Evolutionary conservation across 1,140 invertebrate genomes (phyloP).

Genomic region (Bombus pascuorum): DNA sequence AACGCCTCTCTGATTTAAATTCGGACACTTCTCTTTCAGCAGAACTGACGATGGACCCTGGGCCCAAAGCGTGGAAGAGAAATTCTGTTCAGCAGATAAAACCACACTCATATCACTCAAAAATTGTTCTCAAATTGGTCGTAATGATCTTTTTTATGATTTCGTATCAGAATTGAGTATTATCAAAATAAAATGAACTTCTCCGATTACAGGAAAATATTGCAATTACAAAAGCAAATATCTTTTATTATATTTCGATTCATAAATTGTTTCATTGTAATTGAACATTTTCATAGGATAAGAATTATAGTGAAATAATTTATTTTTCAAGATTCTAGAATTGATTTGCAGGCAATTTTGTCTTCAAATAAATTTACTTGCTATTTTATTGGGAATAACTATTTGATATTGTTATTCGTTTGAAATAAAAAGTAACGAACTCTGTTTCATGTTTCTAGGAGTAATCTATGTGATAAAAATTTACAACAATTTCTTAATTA

Average conservation of each 20-base stretch:
- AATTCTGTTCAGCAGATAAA: not conserved
- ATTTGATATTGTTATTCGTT: too few relatives aligned
- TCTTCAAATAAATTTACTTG: not conserved
- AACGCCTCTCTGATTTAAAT: constrained; percentile 6
- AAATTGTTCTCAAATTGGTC: not conserved
- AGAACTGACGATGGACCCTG: not conserved
- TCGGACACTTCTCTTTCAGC: not conserved
- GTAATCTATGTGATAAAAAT: too few relatives aligned
- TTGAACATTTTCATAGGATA: too few relatives aligned
- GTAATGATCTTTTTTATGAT: not conserved
- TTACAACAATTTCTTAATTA: too few relatives aligned
- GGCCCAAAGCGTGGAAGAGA: not conserved
- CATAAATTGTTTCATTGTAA: too few relatives aligned
- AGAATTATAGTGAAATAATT: too few relatives aligned
- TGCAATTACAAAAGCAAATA: too few relatives aligned
- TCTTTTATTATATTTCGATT: too few relatives aligned
- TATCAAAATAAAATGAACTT: too few relatives aligned
- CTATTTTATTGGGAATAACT: not conserved
- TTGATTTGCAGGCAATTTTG: not conserved
- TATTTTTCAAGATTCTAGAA: too few relatives aligned
- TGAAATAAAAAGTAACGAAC: not conserved
- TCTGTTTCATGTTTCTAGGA: too few relatives aligned
- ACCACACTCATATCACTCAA: not conserved
- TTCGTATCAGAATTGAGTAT: not conserved
- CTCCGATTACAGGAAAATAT: too few relatives aligned